Conservation (phyloP, 2,113 vertebrate genomes). For the Nesogale talazaci region DNA sequence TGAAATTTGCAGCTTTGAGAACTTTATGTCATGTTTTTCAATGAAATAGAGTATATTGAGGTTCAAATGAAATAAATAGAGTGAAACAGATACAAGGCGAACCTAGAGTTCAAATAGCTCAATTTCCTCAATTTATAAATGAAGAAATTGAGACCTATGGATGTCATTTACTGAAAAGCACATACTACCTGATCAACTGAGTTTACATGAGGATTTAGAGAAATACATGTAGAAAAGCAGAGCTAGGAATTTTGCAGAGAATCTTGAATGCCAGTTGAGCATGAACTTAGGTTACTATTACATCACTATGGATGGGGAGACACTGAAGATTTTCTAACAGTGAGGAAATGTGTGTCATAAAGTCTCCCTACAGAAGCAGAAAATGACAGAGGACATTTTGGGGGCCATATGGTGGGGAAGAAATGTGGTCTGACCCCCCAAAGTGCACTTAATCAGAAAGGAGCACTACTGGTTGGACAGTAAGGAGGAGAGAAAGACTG, state of each 20-base stretch:
- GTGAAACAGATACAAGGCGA: rapidly evolving
- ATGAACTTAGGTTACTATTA: rapidly evolving
- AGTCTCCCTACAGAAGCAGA: too few relatives aligned
- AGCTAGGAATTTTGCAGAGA: rapidly evolving
- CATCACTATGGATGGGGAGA: rapidly evolving
- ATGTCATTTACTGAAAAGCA: rapidly evolving
- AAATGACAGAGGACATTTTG: too few relatives aligned
- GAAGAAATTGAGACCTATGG: not conserved
- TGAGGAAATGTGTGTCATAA: rapidly evolving
- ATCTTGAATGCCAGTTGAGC: not conserved
- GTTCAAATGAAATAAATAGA: not conserved
- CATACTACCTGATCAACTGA: rapidly evolving
- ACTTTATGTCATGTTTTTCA: not conserved
- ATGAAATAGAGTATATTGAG: not conserved
- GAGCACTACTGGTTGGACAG: too few relatives aligned
- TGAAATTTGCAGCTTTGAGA: not conserved
- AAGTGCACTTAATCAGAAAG: too few relatives aligned
- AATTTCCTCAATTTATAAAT: not conserved
- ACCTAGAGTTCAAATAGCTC: not conserved
- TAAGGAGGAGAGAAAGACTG: too few relatives aligned
- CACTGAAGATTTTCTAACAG: not conserved
- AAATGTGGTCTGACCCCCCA: too few relatives aligned
- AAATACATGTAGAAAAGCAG: not conserved
- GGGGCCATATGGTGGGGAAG: too few relatives aligned
- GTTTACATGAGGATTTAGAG: not conserved